Conservation (phyloP, 2,888 invertebrate species). For the Ophraella communa region DNA sequence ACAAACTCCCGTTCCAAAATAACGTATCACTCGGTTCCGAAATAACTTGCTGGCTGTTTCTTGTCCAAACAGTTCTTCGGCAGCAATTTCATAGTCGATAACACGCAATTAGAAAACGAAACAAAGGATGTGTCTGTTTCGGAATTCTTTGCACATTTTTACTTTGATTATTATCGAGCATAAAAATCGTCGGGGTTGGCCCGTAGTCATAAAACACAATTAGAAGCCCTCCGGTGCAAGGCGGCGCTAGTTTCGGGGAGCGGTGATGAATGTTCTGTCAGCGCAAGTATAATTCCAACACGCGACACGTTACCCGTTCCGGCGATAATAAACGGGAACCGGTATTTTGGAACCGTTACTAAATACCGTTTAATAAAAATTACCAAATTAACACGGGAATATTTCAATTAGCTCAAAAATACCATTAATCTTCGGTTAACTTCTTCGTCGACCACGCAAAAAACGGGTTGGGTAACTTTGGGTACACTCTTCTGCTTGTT, state of each 20-base stretch:
- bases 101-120: conserved; percentile 26
- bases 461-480: conserved; percentile 11
- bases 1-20: not conserved
- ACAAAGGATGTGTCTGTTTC: conserved; percentile 29
- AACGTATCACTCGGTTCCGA: not conserved
- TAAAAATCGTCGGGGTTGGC: conserved; percentile 49
- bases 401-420: no score
- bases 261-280: conserved; percentile 54
- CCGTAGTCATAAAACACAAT: conserved; percentile 53
- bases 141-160: conserved; percentile 42
- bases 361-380: no score
- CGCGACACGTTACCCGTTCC: conserved; percentile 49
- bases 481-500: not conserved
- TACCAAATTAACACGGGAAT: no score
- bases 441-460: conserved; percentile 1
- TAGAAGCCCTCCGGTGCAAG: conserved; percentile 50
- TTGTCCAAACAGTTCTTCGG: not conserved
- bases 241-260: conserved; percentile 48
- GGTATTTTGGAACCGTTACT: not conserved
- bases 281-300: conserved; percentile 52
- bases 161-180: conserved; percentile 44
- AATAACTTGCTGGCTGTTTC: no score
- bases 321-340: not conserved
- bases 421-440: conserved; percentile 16
- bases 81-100: conserved; percentile 4